These are phyloP conservation scores for Harpagoxenus sublaevis DNA, from an alignment of 2,888 invertebrate species.

Conservation along the genomic window DNA sequence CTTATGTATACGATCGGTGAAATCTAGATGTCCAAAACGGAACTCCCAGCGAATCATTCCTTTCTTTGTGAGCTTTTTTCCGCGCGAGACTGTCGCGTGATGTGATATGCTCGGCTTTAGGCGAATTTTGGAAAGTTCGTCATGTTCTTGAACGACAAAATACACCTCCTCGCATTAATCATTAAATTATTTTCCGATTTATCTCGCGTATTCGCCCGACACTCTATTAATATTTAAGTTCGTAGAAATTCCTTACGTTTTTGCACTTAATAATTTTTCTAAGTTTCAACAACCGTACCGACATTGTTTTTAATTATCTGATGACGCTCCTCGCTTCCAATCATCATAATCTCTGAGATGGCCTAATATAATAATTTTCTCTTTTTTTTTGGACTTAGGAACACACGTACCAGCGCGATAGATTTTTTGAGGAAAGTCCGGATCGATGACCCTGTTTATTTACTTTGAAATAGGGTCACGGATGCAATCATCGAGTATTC, in stretches of 20 bases:
- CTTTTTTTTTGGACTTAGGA: neutral
- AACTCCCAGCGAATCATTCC: neutral
- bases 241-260: neutral
- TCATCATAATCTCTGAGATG: neutral
- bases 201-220: too few relatives aligned
- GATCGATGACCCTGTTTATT: slow-evolving; percentile 76
- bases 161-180: neutral
- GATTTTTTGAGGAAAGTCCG: slow-evolving; percentile 12
- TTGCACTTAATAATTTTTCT: neutral
- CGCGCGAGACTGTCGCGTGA: neutral
- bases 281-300: neutral
- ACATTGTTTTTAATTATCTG: neutral
- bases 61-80: neutral
- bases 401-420: neutral
- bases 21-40: neutral
- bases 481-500: slow-evolving; percentile 69
- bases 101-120: neutral
- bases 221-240: neutral
- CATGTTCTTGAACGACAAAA: neutral
- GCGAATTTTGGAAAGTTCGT: neutral
- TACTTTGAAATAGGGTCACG: slow-evolving; percentile 77
- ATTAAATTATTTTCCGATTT: neutral
- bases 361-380: neutral
- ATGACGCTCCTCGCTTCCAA: neutral
- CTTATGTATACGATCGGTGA: neutral